These are phyloP conservation scores for Apotomis capreana DNA, from an alignment of 2,888 invertebrate species.

Conservation along the genomic window DNA sequence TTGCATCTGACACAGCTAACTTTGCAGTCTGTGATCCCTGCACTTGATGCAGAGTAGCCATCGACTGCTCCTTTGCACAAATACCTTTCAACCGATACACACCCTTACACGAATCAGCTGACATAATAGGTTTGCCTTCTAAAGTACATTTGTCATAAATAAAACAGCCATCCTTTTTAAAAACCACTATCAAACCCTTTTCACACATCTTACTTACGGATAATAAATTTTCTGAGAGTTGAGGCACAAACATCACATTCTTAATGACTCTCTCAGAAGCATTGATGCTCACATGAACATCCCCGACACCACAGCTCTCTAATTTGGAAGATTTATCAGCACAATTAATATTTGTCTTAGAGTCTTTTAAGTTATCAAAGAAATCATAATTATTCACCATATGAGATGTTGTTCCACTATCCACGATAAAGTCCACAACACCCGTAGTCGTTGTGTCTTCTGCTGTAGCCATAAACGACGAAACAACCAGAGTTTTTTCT, in stretches of 20 bases:
- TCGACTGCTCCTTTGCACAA: slow-evolving; percentile 23
- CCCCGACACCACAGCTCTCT: slow-evolving; percentile 14
- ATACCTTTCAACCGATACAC: slow-evolving; percentile 4
- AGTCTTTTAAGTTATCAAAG: neutral
- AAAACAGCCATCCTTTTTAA: slow-evolving; percentile 14
- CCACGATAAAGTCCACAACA: slow-evolving; percentile 3
- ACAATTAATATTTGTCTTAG: neutral
- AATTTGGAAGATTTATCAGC: slow-evolving; percentile 14
- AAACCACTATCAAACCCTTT: slow-evolving; percentile 17
- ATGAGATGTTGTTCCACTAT: slow-evolving; percentile 11
- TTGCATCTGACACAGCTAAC: slow-evolving; percentile 12
- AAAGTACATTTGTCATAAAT: slow-evolving; percentile 4
- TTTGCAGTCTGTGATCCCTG: slow-evolving; percentile 25
- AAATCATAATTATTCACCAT: neutral
- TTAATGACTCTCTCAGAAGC: neutral
- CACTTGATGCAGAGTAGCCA: slow-evolving; percentile 22
- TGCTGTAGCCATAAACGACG: slow-evolving; percentile 8
- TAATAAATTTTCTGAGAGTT: slow-evolving; percentile 18
- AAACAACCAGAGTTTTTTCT: slow-evolving; percentile 2
- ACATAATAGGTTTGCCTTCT: slow-evolving; percentile 16
- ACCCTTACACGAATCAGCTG: slow-evolving; percentile 11
- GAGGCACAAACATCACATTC: slow-evolving; percentile 21
- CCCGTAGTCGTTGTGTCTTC: too few species aligned
- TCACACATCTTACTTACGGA: slow-evolving; percentile 25
- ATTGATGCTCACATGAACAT: slow-evolving; percentile 9